A percentile compares a stretch with the other conserved stretches of the same genome.
phyloP scores from a whole-genome alignment of 2,113 vertebrate genomes.

The Bufo bufo region DNA sequence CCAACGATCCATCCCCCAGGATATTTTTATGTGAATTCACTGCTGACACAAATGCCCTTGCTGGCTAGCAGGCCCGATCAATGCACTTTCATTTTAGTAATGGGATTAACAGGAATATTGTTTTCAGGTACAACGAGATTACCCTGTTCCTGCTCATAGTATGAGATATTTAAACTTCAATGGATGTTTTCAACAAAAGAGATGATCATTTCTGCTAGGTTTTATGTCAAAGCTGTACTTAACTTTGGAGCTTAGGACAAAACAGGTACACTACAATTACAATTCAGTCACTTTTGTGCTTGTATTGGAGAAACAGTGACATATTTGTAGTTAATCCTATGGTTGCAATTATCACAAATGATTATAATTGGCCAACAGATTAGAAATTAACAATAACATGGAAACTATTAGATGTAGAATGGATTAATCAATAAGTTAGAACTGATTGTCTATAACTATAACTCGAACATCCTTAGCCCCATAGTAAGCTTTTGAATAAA shows the following conservation, averaged over 20 bases:
- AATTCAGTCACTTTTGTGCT: background rate
- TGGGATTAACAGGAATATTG: constrained; percentile 52
- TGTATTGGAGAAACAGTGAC: background rate
- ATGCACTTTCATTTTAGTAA: constrained; percentile 56
- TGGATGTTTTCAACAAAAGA: constrained; percentile 35
- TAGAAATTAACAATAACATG: too few species aligned
- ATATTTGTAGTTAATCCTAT: background rate
- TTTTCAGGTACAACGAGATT: constrained; percentile 55
- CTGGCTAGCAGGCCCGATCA: constrained; percentile 30
- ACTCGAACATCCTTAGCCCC: too few species aligned
- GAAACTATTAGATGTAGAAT: too few species aligned
- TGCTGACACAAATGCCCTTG: constrained; percentile 27
- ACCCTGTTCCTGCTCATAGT: constrained; percentile 19
- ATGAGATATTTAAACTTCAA: constrained; percentile 51
- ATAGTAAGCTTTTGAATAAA: too few species aligned
- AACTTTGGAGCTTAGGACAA: background rate
- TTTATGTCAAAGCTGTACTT: background rate
- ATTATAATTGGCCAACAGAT: too few species aligned
- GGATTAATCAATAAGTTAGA: too few species aligned
- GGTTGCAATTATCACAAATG: too few species aligned
- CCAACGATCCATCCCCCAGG: constrained; percentile 39
- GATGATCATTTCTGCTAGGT: background rate
- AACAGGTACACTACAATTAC: background rate
- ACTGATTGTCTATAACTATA: too few species aligned
- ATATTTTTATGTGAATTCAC: constrained; percentile 43